Evolutionary conservation across 2,113 vertebrate species (phyloP).

Genomic region (Saimiri boliviensis): DNA sequence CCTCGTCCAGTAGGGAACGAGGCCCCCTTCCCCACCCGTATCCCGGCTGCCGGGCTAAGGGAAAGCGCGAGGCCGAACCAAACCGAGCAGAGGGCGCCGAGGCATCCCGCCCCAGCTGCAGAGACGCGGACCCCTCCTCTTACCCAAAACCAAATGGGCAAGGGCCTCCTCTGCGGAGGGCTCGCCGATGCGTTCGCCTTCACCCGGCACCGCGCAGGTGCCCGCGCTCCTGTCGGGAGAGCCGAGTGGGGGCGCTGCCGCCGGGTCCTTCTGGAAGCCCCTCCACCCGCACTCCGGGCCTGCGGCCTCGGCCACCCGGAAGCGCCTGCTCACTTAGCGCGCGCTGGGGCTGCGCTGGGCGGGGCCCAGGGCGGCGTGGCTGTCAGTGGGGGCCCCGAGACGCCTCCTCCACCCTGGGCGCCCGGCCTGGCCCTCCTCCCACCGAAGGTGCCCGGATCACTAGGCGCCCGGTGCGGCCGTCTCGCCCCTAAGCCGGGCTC

Average conservation of each 20-base stretch:
- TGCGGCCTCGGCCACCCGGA: not conserved
- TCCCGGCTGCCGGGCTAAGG: not conserved
- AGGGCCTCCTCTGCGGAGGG: not conserved
- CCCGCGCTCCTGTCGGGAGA: not conserved
- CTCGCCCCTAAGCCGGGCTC: not conserved
- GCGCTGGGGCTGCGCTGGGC: constrained; percentile 9
- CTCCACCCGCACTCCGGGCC: not conserved
- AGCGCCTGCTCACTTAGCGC: not conserved
- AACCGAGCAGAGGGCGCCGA: not conserved
- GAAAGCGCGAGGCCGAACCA: not conserved
- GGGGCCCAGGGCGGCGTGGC: not conserved
- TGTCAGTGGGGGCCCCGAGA: constrained; percentile 12
- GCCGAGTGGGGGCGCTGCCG: not conserved
- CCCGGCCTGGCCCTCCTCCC: rapidly evolving
- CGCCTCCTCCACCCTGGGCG: not conserved
- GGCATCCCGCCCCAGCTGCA: not conserved
- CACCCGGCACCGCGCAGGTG: not conserved
- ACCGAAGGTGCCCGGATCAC: not conserved
- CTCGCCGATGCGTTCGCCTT: not conserved
- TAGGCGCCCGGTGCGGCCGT: not conserved
- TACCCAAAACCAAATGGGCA: not conserved
- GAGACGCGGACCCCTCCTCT: not conserved
- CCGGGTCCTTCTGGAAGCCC: not conserved
- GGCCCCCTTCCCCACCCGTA: not conserved
- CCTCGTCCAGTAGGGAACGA: not conserved